Conservation (phyloP, 2,113 vertebrate species). For the Ploceus nigricollis region DNA sequence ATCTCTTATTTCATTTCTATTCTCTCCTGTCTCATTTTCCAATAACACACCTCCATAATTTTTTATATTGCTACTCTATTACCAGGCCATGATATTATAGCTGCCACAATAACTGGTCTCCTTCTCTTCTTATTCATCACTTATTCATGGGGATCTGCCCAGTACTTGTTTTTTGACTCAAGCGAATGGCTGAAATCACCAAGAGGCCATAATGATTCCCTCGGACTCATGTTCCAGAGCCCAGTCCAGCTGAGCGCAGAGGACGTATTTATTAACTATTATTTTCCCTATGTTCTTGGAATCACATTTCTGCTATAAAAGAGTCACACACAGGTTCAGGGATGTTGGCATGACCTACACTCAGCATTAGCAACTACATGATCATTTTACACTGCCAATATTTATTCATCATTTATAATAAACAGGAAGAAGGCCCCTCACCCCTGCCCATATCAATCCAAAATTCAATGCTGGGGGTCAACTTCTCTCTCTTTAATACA, state of each 20-base stretch:
- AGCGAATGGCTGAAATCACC: not conserved
- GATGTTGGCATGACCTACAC: not conserved
- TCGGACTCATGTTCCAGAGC: not conserved
- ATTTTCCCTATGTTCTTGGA: not conserved
- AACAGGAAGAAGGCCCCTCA: not conserved
- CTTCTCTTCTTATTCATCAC: not conserved
- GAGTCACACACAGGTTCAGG: not conserved
- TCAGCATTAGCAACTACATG: not conserved
- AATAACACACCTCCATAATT: not conserved
- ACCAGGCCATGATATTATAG: not conserved
- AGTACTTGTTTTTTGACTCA: not conserved
- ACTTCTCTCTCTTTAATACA: not conserved
- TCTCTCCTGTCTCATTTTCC: not conserved
- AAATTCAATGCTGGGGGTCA: not conserved
- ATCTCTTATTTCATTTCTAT: not conserved
- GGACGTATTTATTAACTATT: not conserved
- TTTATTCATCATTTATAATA: not conserved
- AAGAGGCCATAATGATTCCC: not conserved
- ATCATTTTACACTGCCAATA: not conserved
- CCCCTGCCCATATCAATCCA: accelerated
- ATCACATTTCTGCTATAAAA: not conserved
- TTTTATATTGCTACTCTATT: not conserved
- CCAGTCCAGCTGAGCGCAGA: not conserved
- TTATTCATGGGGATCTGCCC: not conserved
- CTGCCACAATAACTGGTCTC: not conserved